Evolutionary conservation across 2,113 vertebrate genomes (phyloP).

Genomic region (Pogonocichla stellata): DNA sequence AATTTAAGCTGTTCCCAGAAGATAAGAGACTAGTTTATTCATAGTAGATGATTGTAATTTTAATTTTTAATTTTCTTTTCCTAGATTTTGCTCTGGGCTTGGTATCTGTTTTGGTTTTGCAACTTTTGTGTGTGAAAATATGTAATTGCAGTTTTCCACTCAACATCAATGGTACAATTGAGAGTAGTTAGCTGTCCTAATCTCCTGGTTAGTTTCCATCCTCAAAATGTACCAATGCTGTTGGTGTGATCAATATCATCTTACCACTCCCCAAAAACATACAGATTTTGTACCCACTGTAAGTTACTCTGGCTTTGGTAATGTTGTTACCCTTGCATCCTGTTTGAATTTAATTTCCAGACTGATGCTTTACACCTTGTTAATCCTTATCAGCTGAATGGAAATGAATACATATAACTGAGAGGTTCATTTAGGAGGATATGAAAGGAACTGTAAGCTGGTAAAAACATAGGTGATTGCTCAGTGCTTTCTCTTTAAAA

Average conservation of each 20-base stretch:
- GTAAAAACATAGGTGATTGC: neutral
- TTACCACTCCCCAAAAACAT: neutral
- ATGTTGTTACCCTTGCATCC: neutral
- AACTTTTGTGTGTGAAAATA: neutral
- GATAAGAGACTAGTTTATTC: constrained; percentile 1
- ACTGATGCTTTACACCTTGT: neutral
- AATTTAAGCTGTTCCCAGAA: constrained; percentile 25
- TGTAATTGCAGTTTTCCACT: neutral
- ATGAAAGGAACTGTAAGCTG: neutral
- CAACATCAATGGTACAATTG: neutral
- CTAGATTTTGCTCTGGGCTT: neutral
- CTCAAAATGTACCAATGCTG: neutral
- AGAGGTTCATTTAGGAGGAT: neutral
- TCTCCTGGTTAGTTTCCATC: neutral
- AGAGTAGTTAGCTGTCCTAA: neutral
- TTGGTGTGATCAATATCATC: neutral
- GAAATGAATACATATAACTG: neutral
- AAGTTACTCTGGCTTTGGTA: neutral
- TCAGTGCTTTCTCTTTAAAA: neutral
- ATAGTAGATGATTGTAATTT: neutral
- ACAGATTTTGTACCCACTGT: neutral
- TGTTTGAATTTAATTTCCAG: neutral
- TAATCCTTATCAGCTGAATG: neutral
- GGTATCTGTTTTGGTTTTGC: neutral
- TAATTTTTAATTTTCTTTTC: neutral